Conservation (phyloP, 2,797 vertebrate genomes). For the Rhabdomys pumilio region DNA sequence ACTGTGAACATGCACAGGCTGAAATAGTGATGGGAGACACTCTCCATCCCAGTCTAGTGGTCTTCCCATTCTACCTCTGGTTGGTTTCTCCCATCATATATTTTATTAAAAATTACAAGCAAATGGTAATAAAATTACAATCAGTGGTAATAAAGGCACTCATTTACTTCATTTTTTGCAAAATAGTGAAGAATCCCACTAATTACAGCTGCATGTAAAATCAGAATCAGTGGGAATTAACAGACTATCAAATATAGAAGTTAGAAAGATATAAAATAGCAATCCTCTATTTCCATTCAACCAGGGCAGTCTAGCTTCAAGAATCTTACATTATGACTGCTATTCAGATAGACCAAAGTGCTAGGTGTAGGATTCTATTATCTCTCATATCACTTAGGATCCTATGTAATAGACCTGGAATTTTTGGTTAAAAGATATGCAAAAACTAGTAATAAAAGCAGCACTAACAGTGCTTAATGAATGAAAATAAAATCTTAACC, state of each 20-base stretch:
- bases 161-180: conserved; percentile 52
- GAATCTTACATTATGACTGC: not conserved
- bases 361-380: not conserved
- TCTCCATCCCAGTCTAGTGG: not conserved
- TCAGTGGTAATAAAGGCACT: conserved; percentile 60
- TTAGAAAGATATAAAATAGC: conserved; percentile 6
- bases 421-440: not conserved
- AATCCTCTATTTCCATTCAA: not conserved
- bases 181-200: conserved; percentile 50
- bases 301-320: not conserved
- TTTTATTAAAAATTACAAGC: conserved; percentile 47
- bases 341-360: not conserved
- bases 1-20: accelerated
- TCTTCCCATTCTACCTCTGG: not conserved
- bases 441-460: not conserved
- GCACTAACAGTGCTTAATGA: not conserved
- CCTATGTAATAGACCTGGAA: conserved; percentile 4
- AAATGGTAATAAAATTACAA: not conserved
- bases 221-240: conserved; percentile 63
- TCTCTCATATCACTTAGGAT: not conserved
- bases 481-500: conserved; percentile 11
- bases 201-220: conserved; percentile 59
- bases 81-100: not conserved
- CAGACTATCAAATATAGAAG: conserved; percentile 31
- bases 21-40: not conserved